Conservation (phyloP, 2,888 invertebrate species). For the Limulus polyphemus region DNA sequence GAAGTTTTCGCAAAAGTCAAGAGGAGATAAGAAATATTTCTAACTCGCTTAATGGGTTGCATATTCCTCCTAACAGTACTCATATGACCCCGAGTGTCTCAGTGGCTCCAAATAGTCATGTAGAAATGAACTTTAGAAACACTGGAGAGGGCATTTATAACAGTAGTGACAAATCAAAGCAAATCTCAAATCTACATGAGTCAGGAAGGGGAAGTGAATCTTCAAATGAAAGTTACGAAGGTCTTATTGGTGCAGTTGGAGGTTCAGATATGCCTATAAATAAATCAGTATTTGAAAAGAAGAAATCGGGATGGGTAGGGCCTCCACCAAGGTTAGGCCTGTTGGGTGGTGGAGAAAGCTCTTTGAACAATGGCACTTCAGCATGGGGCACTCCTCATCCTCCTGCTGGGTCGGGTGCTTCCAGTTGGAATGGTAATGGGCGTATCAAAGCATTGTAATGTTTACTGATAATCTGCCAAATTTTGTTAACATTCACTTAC, state of each 20-base stretch:
- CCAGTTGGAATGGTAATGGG: conserved; percentile 6
- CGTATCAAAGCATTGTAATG: not conserved
- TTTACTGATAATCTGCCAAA: not conserved
- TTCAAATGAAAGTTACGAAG: conserved; percentile 12
- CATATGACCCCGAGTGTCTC: no score
- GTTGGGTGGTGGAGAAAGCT: conserved; percentile 66
- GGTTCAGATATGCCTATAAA: conserved; percentile 6
- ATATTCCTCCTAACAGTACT: no score
- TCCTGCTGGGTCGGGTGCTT: conserved; percentile 4
- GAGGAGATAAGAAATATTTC: no score
- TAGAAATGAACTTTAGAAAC: no score
- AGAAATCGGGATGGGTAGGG: conserved; percentile 8
- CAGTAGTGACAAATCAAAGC: no score
- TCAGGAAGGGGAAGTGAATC: not conserved
- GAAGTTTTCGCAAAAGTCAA: no score
- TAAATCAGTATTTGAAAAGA: conserved; percentile 2
- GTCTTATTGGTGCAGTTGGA: conserved; percentile 19
- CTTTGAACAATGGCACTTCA: conserved; percentile 55
- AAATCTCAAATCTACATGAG: no score
- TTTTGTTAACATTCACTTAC: not conserved
- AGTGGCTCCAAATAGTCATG: no score
- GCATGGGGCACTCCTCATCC: conserved; percentile 63
- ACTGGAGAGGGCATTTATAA: no score
- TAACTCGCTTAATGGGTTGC: no score
- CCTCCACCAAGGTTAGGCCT: conserved; percentile 49